Evolutionary conservation across 1,140 invertebrate genomes (phyloP).

Genomic region (Cherax quadricarinatus): DNA sequence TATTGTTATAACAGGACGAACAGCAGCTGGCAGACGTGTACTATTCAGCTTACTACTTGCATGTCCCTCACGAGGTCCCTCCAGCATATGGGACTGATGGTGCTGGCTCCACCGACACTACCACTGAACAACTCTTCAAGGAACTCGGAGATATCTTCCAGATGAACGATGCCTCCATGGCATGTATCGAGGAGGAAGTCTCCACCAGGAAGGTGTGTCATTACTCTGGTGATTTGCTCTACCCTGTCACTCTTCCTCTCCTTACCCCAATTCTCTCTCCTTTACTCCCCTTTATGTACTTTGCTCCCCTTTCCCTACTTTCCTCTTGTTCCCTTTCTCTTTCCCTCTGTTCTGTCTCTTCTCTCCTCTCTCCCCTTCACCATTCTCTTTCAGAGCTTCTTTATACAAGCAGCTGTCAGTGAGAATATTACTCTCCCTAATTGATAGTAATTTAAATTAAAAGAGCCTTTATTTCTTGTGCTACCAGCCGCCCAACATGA

Average conservation of each 20-base stretch:
- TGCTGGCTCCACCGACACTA: not conserved
- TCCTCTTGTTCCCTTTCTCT: not conserved
- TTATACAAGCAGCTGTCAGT: too few relatives aligned
- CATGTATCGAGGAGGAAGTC: not conserved
- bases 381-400: too few relatives aligned
- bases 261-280: too few relatives aligned
- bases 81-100: not conserved
- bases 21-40: conserved; percentile 13
- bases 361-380: not conserved
- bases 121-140: not conserved
- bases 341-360: not conserved
- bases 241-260: too few relatives aligned
- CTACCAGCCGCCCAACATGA: not conserved
- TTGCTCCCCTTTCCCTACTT: not conserved
- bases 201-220: not conserved
- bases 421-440: too few relatives aligned
- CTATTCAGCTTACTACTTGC: conserved; percentile 4
- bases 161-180: conserved; percentile 2
- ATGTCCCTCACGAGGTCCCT: not conserved
- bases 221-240: not conserved
- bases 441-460: too few relatives aligned
- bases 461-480: too few relatives aligned
- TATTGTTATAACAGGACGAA: not conserved
- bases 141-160: conserved; percentile 9
- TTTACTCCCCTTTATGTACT: too few relatives aligned